Base-by-base conservation (phyloP, 1,140 invertebrate genomes). In the Pseudomyrmex gracilis region DNA sequence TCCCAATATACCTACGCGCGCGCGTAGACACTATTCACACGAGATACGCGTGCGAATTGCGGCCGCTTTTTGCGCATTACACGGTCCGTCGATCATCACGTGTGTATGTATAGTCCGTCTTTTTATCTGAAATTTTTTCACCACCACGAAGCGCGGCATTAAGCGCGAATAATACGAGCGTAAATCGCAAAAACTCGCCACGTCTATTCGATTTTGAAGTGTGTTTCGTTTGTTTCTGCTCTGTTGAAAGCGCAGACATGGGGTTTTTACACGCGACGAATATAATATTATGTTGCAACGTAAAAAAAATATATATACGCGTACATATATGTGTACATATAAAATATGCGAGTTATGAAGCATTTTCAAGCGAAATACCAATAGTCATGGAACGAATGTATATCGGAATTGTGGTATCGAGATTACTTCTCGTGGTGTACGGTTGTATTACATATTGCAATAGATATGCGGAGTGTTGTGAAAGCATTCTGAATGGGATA, bases 401-500 rank as follows among this genome's bases (percentile, higher is more conserved):
- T 20, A 22, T 13, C n/a, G 5, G 2, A 47, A 58, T 58, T 9
- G 17, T 20, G 12, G n/a, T 17, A 24, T n/a, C 2, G 66, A 34
- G 64, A 70, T 78, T 78, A 17, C 53, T 58, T 58, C 47, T 57
- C 15, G n/a, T 20, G 24, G 1, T 55, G 12, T 5, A 45, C 63
- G n/a, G 17, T 70, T 58, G 53, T 43, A 60, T 71, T 60, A 47
- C 64, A 17, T 47, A 77, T 77, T 53, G 60, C 64, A 66, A 58
- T 43, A 47, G 34, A 57, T 78, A 49, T 34, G 34, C 20, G 34
- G 63, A 22, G 76, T 60, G 55, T 78, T 9, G 66, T 45, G 53
- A 34, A 58, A 80, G 53, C 53, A 70, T 80, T 80, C 47, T 47
- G 20, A 70, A 70, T 70, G 53, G 76, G 20, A 71, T 71, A 58